Percentiles rank a stretch among this genome's conserved stretches.
These are phyloP conservation scores for Eospalax fontanierii DNA, from an alignment of 2,797 vertebrate species.

Conservation along the genomic window DNA sequence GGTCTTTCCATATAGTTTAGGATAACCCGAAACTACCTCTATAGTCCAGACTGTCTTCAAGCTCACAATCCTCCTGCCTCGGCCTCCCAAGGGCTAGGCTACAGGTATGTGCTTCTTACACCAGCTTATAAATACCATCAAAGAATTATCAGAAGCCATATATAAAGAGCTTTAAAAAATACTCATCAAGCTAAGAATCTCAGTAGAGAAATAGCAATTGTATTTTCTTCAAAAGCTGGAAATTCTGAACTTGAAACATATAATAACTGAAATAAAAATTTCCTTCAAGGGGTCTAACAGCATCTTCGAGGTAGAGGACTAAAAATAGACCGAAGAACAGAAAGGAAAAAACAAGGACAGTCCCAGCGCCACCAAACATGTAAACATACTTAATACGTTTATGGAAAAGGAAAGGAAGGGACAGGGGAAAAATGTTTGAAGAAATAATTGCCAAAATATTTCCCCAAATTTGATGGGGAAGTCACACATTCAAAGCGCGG, in stretches of 20 bases:
- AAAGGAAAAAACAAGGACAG: neutral
- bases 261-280: conserved; percentile 12
- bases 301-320: neutral
- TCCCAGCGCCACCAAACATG: neutral
- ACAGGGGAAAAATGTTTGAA: neutral
- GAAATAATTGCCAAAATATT: neutral
- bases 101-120: neutral
- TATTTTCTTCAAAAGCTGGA: neutral
- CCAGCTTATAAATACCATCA: neutral
- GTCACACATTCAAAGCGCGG: conserved; percentile 19
- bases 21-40: neutral
- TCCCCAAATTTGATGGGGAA: conserved; percentile 37
- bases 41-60: neutral
- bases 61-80: neutral
- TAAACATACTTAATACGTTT: neutral
- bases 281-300: neutral
- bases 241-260: conserved; percentile 55
- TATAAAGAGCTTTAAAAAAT: neutral
- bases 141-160: neutral
- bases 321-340: conserved; percentile 27
- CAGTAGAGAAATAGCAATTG: conserved; percentile 3
- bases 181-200: neutral
- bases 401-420: neutral
- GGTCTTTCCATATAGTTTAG: neutral
- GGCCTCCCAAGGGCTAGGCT: neutral